A percentile compares a stretch with the other conserved stretches of the same genome.
phyloP scores from a whole-genome alignment of 2,113 vertebrate genomes.

The Camelus dromedarius region DNA sequence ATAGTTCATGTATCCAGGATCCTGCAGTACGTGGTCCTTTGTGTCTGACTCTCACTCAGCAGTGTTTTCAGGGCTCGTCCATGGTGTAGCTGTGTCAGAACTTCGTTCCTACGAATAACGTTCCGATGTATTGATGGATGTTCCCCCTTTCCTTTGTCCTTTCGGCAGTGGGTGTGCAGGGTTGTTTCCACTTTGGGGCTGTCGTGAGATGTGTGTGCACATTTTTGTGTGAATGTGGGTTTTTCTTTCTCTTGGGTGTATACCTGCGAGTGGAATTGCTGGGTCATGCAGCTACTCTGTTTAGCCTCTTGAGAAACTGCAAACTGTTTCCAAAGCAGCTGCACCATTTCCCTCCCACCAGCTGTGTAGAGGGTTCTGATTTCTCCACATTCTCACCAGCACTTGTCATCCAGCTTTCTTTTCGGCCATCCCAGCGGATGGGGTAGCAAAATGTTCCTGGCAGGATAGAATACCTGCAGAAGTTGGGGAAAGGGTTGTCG shows the following conservation, averaged over 20 bases:
- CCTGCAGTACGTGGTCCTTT: rapidly evolving
- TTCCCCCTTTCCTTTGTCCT: rapidly evolving
- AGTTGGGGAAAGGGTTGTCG: neutral
- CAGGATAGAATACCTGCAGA: neutral
- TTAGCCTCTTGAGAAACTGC: neutral
- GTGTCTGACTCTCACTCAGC: neutral
- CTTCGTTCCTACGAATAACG: rapidly evolving
- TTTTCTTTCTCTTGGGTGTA: neutral
- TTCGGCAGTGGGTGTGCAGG: rapidly evolving
- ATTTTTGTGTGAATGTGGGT: rapidly evolving
- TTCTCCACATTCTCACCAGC: rapidly evolving
- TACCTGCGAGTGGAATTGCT: neutral
- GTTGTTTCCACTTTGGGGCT: neutral
- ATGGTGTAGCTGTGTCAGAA: rapidly evolving
- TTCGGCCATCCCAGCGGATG: neutral
- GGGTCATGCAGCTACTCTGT: too few species aligned
- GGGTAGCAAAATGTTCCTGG: neutral
- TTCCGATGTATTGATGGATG: rapidly evolving
- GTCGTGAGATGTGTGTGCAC: rapidly evolving
- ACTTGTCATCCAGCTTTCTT: neutral
- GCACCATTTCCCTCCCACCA: rapidly evolving
- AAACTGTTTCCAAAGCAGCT: rapidly evolving
- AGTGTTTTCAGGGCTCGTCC: rapidly evolving
- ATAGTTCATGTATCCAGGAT: rapidly evolving
- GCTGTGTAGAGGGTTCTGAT: rapidly evolving